Evolutionary conservation across 1,140 invertebrate genomes (phyloP).

Genomic region (Gonioctena quinquepunctata): DNA sequence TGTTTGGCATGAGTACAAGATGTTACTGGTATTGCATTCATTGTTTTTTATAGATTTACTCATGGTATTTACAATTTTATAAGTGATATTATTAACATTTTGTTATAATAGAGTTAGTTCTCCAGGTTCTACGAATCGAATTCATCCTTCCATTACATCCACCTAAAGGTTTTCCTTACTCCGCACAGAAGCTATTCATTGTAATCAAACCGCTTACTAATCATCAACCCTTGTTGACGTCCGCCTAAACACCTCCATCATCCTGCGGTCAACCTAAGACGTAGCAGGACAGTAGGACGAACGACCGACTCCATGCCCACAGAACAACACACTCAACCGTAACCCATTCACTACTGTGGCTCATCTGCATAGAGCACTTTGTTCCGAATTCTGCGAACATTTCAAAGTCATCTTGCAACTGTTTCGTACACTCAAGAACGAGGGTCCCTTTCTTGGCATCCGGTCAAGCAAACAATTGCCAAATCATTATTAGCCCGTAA

Average conservation of each 20-base stretch:
- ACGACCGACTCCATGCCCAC: neutral
- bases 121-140: too few relatives aligned
- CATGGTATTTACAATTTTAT: too few relatives aligned
- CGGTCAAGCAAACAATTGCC: slow-evolving; percentile 42
- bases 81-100: too few relatives aligned
- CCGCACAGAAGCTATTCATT: slow-evolving; percentile 35
- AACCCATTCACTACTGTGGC: neutral
- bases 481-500: slow-evolving; percentile 41
- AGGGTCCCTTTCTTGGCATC: slow-evolving; percentile 28
- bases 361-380: neutral
- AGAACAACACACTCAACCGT: neutral
- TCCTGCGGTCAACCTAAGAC: slow-evolving; percentile 18
- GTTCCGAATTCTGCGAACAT: neutral
- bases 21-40: too few relatives aligned
- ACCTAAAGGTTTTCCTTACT: too few relatives aligned
- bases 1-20: too few relatives aligned
- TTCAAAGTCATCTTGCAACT: neutral
- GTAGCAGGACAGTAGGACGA: neutral
- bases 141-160: too few relatives aligned
- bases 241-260: slow-evolving; percentile 33
- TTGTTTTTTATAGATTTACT: too few relatives aligned
- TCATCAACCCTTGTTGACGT: slow-evolving; percentile 38
- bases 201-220: slow-evolving; percentile 36
- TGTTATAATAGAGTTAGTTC: too few relatives aligned
- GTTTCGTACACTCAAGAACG: too few relatives aligned